Evolutionary conservation across 2,113 vertebrate species (phyloP).

Genomic region (Platycercus adscitus): DNA sequence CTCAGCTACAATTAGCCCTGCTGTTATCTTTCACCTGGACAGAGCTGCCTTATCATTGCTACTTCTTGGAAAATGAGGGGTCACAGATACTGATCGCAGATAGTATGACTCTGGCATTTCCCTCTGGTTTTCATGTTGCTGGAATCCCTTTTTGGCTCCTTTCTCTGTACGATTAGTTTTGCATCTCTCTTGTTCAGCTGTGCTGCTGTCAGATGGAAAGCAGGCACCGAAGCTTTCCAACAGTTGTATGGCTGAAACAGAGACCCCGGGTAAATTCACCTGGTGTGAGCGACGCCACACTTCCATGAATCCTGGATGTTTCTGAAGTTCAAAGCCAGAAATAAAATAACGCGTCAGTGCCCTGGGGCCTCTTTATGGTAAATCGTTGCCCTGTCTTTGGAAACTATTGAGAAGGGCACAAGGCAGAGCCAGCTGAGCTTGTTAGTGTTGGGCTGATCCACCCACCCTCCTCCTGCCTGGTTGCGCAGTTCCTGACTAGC

Average conservation of each 20-base stretch:
- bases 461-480: neutral
- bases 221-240: neutral
- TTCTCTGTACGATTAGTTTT: neutral
- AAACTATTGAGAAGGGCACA: neutral
- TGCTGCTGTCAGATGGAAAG: conserved; percentile 38
- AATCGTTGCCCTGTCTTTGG: neutral
- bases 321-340: conserved; percentile 29
- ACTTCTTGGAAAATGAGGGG: conserved; percentile 51
- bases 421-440: conserved; percentile 8
- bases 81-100: conserved; percentile 19
- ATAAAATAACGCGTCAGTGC: neutral
- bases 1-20: conserved; percentile 58
- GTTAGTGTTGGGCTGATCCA: neutral
- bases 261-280: neutral
- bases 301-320: neutral
- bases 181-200: conserved; percentile 30
- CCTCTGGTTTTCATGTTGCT: conserved; percentile 21
- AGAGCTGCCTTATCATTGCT: conserved; percentile 33
- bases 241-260: neutral
- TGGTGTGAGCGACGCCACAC: neutral
- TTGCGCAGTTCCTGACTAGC: neutral
- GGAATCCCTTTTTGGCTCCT: conserved; percentile 50
- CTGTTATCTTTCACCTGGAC: conserved; percentile 62
- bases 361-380: neutral
- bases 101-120: neutral